Percentiles rank a stretch among this genome's conserved stretches.
These are phyloP conservation scores for Phrynocephalus versicolor DNA, from an alignment of 2,113 vertebrate species.

Conservation along the genomic window DNA sequence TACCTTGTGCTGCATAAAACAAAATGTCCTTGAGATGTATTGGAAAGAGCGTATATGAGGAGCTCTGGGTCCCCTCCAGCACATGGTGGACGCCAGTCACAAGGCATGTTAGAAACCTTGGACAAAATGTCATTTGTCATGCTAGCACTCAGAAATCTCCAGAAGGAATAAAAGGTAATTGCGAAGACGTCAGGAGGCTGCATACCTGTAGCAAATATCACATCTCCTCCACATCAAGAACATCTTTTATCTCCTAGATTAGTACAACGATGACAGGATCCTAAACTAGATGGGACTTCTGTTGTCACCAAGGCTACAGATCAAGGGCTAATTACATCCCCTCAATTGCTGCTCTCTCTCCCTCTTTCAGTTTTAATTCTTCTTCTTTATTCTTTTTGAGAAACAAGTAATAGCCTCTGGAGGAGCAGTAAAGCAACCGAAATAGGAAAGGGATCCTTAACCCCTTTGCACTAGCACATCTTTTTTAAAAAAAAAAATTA, in stretches of 20 bases:
- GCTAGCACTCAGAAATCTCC: neutral
- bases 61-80: neutral
- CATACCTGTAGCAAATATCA: neutral
- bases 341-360: neutral
- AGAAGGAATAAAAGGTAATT: neutral
- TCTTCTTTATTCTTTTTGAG: too few relatives aligned
- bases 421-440: neutral
- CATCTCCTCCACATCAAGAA: neutral
- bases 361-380: too few relatives aligned
- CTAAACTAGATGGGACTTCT: neutral
- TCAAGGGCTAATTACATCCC: neutral
- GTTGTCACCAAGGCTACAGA: neutral
- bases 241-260: neutral
- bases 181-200: neutral
- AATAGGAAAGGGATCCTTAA: neutral
- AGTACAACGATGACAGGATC: neutral
- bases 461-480: neutral
- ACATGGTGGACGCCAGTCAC: neutral
- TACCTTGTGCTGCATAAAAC: neutral
- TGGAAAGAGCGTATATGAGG: neutral
- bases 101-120: too few relatives aligned
- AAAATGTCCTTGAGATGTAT: too few relatives aligned
- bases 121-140: neutral
- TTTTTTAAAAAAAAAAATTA: too few relatives aligned
- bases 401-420: neutral